A percentile compares a stretch with the other conserved stretches of the same genome.
These are phyloP conservation scores for Troides oblongomaculatus DNA, from an alignment of 2,888 invertebrate species.

Conservation along the genomic window DNA sequence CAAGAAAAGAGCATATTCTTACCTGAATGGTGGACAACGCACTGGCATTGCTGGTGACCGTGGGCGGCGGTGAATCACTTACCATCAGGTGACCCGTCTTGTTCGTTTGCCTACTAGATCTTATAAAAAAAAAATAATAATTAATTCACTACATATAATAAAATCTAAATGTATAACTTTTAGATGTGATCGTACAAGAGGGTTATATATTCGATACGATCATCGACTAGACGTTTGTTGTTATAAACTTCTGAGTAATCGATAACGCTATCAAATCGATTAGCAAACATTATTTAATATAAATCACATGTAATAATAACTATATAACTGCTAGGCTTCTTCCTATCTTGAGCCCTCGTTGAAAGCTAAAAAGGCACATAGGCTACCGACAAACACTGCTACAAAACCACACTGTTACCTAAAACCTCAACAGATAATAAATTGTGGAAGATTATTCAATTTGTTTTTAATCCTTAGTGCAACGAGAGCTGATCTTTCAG, in stretches of 20 bases:
- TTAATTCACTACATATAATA: background rate
- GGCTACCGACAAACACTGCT: background rate
- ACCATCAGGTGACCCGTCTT: too few relatives aligned
- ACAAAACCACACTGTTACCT: background rate
- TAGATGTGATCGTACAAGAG: background rate
- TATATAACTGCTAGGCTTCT: background rate
- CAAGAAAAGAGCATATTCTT: too few relatives aligned
- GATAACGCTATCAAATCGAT: background rate
- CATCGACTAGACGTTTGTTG: too few relatives aligned
- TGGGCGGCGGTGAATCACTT: too few relatives aligned
- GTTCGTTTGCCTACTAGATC: too few relatives aligned
- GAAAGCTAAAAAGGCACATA: conserved; percentile 4
- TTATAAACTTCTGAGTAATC: background rate
- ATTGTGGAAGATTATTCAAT: background rate
- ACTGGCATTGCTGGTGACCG: too few relatives aligned
- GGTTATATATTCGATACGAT: background rate
- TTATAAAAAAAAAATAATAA: background rate
- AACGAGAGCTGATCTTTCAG: too few relatives aligned
- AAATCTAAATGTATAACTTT: background rate
- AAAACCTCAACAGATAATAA: background rate
- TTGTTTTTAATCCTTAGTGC: background rate
- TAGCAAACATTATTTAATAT: background rate
- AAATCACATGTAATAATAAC: background rate
- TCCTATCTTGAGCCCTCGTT: background rate
- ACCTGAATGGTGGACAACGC: too few relatives aligned